phyloP scores from a whole-genome alignment of 2,113 vertebrate species.

The Hippocampus guttulatus region DNA sequence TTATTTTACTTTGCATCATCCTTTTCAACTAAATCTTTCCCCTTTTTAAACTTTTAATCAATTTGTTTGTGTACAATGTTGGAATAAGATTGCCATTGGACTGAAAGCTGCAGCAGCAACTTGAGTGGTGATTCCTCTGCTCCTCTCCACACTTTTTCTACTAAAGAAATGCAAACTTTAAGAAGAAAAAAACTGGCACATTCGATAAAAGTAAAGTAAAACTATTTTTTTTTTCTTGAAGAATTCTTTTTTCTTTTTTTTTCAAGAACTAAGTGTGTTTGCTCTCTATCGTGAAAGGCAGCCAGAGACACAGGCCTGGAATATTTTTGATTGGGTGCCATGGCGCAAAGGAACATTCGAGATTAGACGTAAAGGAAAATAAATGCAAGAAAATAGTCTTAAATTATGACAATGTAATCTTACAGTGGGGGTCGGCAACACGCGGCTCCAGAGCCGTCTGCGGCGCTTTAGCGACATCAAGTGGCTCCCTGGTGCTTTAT shows the following conservation, averaged over 20 bases:
- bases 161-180: constrained; percentile 13
- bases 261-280: neutral
- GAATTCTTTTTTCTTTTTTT: neutral
- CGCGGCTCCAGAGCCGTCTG: too few species aligned
- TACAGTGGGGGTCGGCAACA: too few species aligned
- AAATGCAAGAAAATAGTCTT: too few species aligned
- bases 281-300: neutral
- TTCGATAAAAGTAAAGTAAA: too few species aligned
- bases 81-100: neutral
- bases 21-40: neutral
- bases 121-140: constrained; percentile 8
- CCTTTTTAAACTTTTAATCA: neutral
- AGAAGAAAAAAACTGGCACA: constrained; percentile 1
- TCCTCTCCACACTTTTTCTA: constrained; percentile 17
- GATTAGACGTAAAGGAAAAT: too few species aligned
- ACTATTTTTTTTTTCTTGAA: too few species aligned
- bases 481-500: too few species aligned
- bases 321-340: too few species aligned
- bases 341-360: too few species aligned
- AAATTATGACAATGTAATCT: too few species aligned
- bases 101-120: constrained; percentile 4
- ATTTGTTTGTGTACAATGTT: neutral
- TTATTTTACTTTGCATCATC: neutral
- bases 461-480: too few species aligned
- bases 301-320: too few species aligned